These are phyloP conservation scores for Brachynemurus nebulosus DNA, from an alignment of 2,888 invertebrate species.

Conservation along the genomic window DNA sequence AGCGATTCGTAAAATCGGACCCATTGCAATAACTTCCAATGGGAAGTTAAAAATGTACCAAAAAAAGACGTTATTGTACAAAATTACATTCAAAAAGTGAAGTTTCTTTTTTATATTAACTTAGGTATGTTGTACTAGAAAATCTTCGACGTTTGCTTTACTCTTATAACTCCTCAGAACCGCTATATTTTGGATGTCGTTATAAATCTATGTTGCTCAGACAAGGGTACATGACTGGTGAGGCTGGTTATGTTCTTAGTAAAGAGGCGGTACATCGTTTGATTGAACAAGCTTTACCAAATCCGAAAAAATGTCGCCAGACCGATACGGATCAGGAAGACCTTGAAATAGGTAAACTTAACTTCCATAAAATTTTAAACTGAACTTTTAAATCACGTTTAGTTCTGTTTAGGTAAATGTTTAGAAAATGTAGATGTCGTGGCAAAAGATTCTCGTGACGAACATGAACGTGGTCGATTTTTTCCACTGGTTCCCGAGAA, in stretches of 20 bases:
- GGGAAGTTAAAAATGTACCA: too few relatives aligned
- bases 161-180: constrained; percentile 53
- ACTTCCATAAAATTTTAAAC: too few relatives aligned
- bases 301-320: constrained; percentile 50
- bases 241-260: constrained; percentile 89
- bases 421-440: constrained; percentile 70
- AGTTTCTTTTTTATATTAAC: too few relatives aligned
- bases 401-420: constrained; percentile 46
- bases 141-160: constrained; percentile 83
- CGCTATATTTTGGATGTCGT: constrained; percentile 82
- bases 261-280: constrained; percentile 64
- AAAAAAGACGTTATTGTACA: too few relatives aligned
- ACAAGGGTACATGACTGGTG: constrained; percentile 86
- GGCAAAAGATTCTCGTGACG: constrained; percentile 81
- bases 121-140: constrained; percentile 86
- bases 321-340: constrained; percentile 74
- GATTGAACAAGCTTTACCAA: constrained; percentile 57
- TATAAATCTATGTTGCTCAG: constrained; percentile 75
- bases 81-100: too few relatives aligned
- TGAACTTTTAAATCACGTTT: constrained; percentile 11
- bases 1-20: too few relatives aligned
- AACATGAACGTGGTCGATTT: constrained; percentile 74
- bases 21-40: too few relatives aligned
- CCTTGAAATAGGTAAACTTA: constrained; percentile 79
- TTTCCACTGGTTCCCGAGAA: constrained; percentile 90